A percentile compares a stretch with the other conserved stretches of the same genome.
These are phyloP conservation scores for Psix sp. DNA, from an alignment of 1,140 invertebrate species.

Conservation along the genomic window DNA sequence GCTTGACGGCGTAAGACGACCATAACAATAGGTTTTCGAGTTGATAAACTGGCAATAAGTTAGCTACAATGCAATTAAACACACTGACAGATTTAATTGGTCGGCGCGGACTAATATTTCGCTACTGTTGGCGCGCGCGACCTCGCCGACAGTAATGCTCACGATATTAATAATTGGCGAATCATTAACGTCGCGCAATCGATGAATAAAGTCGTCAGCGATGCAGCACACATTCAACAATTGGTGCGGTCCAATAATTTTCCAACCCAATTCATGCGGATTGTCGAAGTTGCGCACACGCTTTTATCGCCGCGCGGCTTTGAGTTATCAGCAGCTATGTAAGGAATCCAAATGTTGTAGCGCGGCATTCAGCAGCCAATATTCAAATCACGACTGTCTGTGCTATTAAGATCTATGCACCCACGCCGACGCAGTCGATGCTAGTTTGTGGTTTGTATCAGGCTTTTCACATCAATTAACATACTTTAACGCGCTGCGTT, in stretches of 20 bases:
- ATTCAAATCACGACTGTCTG: conserved; percentile 42
- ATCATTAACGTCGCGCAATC: conserved; percentile 16
- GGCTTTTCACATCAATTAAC: conserved; percentile 32
- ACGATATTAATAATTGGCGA: conserved; percentile 36
- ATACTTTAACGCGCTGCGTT: conserved; percentile 20
- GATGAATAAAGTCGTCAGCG: conserved; percentile 20
- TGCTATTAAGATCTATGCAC: conserved; percentile 31
- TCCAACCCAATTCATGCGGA: conserved; percentile 20
- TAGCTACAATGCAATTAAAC: conserved; percentile 1
- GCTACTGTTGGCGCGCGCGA: no score
- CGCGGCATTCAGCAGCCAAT: conserved; percentile 15
- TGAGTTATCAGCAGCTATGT: conserved; percentile 28
- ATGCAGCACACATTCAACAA: conserved; percentile 5
- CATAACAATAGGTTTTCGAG: conserved; percentile 1
- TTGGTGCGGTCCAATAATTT: conserved; percentile 9
- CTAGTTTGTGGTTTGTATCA: conserved; percentile 35
- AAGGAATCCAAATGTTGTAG: conserved; percentile 39
- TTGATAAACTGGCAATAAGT: conserved; percentile 8
- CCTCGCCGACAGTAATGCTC: conserved; percentile 19
- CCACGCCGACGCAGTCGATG: conserved; percentile 1
- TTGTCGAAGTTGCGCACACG: conserved; percentile 25
- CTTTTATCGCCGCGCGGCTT: conserved; percentile 23
- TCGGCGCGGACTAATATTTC: no score
- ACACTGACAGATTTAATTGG: conserved; percentile 24
- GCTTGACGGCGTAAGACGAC: neutral